Percentiles rank a stretch among this genome's conserved stretches.
Evolutionary conservation across 2,113 vertebrate genomes (phyloP).

Genomic region (Uria lomvia): DNA sequence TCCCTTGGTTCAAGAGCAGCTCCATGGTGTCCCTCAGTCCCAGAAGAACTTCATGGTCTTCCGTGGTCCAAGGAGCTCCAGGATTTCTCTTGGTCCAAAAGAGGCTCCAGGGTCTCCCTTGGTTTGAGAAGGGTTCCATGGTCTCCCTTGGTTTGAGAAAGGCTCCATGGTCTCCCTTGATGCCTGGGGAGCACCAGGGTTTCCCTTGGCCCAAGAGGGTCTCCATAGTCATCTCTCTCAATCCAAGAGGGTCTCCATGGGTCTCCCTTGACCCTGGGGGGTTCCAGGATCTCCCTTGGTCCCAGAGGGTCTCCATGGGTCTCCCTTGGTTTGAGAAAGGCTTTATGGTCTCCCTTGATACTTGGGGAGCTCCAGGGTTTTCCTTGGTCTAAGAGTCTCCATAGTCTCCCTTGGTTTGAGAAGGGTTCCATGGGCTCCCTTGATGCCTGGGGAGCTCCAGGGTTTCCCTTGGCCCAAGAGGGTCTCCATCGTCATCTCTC

Average conservation of each 20-base stretch:
- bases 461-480: neutral
- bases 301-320: too few species aligned
- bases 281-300: too few species aligned
- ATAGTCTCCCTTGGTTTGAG: neutral
- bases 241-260: too few species aligned
- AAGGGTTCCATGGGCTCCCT: too few species aligned
- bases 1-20: too few species aligned
- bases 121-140: neutral
- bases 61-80: neutral
- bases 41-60: too few species aligned
- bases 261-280: too few species aligned
- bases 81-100: neutral
- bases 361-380: neutral
- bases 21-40: neutral
- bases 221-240: neutral
- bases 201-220: rapidly evolving
- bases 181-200: too few species aligned
- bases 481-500: neutral
- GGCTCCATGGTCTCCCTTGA: neutral
- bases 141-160: too few species aligned
- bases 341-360: neutral
- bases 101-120: too few species aligned
- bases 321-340: neutral
- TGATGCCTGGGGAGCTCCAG: too few species aligned
- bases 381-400: neutral